Conservation (phyloP, 1,140 invertebrate genomes). For the Ceratosolen fusciceps region DNA sequence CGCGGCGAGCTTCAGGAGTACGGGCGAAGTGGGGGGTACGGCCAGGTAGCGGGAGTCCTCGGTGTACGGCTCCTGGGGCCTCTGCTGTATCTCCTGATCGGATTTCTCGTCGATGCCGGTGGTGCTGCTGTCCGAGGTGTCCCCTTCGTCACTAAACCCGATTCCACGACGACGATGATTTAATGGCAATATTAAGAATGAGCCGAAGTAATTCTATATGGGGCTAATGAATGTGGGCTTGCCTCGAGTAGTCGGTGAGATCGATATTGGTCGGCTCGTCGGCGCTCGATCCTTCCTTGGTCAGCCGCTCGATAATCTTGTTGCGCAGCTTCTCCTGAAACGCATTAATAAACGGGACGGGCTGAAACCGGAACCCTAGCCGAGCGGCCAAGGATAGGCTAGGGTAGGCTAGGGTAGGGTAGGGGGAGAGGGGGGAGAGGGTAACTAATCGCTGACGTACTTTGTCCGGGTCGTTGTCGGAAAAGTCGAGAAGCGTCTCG, state of each 20-base stretch:
- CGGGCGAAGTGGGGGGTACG: constrained; percentile 75
- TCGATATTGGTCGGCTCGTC: constrained; percentile 89
- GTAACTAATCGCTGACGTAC: constrained; percentile 69
- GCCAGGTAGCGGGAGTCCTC: constrained; percentile 54
- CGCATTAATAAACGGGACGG: not conserved
- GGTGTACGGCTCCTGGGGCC: not conserved
- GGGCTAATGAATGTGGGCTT: constrained; percentile 26
- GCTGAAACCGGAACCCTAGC: no score
- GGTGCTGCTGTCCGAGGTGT: constrained; percentile 80
- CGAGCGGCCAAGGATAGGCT: no score
- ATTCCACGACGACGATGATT: no score
- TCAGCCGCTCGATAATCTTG: constrained; percentile 84
- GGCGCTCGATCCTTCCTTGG: constrained; percentile 87
- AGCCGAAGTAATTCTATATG: no score
- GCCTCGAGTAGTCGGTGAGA: constrained; percentile 89
- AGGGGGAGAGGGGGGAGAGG: no score
- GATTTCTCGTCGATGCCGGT: constrained; percentile 69
- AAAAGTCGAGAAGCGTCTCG: constrained; percentile 92
- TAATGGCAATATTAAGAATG: constrained; percentile 46
- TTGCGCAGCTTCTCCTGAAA: constrained; percentile 81
- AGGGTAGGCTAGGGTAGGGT: no score
- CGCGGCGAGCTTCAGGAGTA: constrained; percentile 47
- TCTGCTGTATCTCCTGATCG: constrained; percentile 49
- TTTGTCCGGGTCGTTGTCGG: constrained; percentile 89
- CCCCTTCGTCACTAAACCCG: constrained; percentile 84